A percentile compares a stretch with the other conserved stretches of the same genome.
Evolutionary conservation across 2,888 invertebrate genomes (phyloP).

Genomic region (Zygaena filipendulae): DNA sequence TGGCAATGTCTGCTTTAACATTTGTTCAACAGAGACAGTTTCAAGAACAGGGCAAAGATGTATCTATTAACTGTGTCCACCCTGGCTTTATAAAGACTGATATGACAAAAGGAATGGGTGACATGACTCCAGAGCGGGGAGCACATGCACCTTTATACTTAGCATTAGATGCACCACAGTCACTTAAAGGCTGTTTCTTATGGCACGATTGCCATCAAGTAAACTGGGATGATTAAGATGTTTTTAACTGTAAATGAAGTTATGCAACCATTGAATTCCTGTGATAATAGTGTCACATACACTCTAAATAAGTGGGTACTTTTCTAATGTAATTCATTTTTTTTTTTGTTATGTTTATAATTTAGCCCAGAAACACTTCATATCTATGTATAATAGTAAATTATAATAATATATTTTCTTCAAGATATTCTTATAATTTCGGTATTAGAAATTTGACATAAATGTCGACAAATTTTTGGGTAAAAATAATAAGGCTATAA

Average conservation of each 20-base stretch:
- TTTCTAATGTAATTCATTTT: constrained; percentile 39
- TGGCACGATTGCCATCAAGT: constrained; percentile 63
- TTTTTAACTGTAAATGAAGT: constrained; percentile 30
- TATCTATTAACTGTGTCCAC: constrained; percentile 59
- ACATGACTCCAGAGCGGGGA: constrained; percentile 53
- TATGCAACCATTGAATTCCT: constrained; percentile 49
- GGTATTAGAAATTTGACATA: too few relatives aligned
- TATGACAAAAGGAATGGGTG: constrained; percentile 62
- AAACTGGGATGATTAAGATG: constrained; percentile 61
- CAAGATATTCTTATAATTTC: too few relatives aligned
- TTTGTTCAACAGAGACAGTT: constrained; percentile 58
- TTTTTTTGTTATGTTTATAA: too few relatives aligned
- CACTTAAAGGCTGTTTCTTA: constrained; percentile 53
- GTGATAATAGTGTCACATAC: constrained; percentile 62
- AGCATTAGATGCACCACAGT: constrained; percentile 53
- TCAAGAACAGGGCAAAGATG: constrained; percentile 55
- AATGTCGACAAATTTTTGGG: too few relatives aligned
- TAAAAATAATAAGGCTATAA: too few relatives aligned
- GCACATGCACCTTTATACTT: constrained; percentile 51
- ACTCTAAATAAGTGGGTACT: too few relatives aligned
- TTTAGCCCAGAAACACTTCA: too few relatives aligned
- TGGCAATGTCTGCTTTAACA: constrained; percentile 54
- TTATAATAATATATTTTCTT: too few relatives aligned
- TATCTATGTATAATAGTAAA: too few relatives aligned
- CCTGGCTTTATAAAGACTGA: constrained; percentile 62